phyloP scores from a whole-genome alignment of 1,140 invertebrate genomes.

The Psilanteris sp. region DNA sequence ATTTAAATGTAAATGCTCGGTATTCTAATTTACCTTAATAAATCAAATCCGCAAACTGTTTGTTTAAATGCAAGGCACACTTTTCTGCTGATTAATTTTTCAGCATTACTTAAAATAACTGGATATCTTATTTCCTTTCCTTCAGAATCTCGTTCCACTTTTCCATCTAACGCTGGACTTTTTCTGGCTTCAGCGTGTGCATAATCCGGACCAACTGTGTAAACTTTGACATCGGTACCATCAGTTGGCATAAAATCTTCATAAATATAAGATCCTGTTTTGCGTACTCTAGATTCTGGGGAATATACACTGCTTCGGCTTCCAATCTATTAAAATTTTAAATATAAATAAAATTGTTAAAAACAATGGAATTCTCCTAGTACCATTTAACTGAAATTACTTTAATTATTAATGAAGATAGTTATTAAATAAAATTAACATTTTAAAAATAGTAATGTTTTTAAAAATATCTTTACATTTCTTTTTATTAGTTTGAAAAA shows the following conservation, averaged over 20 bases:
- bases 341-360: no score
- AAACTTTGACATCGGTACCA: constrained; percentile 89
- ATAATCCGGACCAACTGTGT: constrained; percentile 98
- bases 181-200: constrained; percentile 99
- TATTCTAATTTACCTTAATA: constrained; percentile 90
- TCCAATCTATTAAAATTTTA: constrained; percentile 93
- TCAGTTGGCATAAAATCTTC: constrained; percentile 99
- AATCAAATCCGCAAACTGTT: constrained; percentile 99
- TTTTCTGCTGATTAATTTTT: constrained; percentile 99
- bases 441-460: no score
- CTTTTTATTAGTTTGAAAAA: no score
- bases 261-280: constrained; percentile 99
- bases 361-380: no score
- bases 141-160: constrained; percentile 98
- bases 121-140: constrained; percentile 99
- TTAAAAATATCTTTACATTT: no score
- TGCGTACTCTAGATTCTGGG: constrained; percentile 95
- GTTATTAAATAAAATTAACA: no score
- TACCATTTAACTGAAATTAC: no score
- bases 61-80: constrained; percentile 99
- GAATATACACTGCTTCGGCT: constrained; percentile 99
- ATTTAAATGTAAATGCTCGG: no score
- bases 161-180: constrained; percentile 98
- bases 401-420: no score
- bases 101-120: constrained; percentile 97